phyloP scores from a whole-genome alignment of 2,113 vertebrate species.

The Tupaia tana region DNA sequence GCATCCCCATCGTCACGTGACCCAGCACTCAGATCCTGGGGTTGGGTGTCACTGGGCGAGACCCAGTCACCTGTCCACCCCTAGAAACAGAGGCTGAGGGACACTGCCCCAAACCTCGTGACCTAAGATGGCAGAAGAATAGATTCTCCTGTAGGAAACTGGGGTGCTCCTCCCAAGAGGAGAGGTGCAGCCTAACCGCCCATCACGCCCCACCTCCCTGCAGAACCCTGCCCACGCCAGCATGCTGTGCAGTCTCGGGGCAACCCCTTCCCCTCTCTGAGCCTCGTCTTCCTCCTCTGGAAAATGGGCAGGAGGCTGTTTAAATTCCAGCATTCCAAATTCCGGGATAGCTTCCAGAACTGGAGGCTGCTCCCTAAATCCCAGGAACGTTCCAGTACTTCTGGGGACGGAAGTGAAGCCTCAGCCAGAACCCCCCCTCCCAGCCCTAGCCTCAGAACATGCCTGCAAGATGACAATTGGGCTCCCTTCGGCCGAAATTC shows the following conservation, averaged over 20 bases:
- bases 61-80: background rate
- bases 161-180: background rate
- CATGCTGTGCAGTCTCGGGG: background rate
- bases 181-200: background rate
- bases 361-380: constrained; percentile 49
- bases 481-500: constrained; percentile 76
- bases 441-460: constrained; percentile 51
- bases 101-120: background rate
- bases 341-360: constrained; percentile 52
- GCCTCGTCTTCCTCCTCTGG: constrained; percentile 6
- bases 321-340: constrained; percentile 53
- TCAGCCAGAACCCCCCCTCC: background rate
- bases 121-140: background rate
- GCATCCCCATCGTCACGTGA: no score
- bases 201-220: background rate
- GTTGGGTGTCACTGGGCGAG: background rate
- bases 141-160: background rate
- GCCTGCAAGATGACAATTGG: constrained; percentile 63
- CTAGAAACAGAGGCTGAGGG: background rate
- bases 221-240: background rate
- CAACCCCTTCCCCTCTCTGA: background rate
- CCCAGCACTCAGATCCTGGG: background rate
- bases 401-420: constrained; percentile 53
- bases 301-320: constrained; percentile 47
- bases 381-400: constrained; percentile 56